Evolutionary conservation across 2,888 invertebrate species (phyloP).

Genomic region (Campoletis raptor): DNA sequence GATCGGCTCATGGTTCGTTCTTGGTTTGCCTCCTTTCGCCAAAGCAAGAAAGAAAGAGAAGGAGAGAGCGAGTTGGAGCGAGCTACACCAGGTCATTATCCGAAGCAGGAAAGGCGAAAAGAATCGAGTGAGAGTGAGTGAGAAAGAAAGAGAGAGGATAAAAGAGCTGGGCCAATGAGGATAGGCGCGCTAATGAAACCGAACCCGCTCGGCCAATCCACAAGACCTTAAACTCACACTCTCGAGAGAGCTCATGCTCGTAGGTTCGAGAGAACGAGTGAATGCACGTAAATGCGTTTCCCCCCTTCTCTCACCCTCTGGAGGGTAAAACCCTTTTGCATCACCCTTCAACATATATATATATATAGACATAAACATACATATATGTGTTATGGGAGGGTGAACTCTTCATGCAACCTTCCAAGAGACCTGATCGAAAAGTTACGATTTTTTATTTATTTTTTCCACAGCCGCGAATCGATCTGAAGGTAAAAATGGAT

Average conservation of each 20-base stretch:
- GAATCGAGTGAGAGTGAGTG: conserved; percentile 65
- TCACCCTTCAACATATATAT: conserved; percentile 39
- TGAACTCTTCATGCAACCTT: conserved; percentile 18
- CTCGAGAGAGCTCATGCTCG: conserved; percentile 20
- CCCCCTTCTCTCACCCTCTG: conserved; percentile 24
- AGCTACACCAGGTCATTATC: conserved; percentile 78
- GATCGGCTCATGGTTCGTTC: conserved; percentile 78
- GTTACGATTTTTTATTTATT: conserved; percentile 6
- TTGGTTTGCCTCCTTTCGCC: conserved; percentile 42
- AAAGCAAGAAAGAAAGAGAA: conserved; percentile 65
- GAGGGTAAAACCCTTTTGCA: conserved; percentile 58
- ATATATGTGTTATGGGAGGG: background rate
- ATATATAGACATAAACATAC: background rate
- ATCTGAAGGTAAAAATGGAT: background rate
- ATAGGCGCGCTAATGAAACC: conserved; percentile 81
- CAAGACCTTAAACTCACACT: conserved; percentile 51
- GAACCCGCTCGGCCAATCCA: conserved; percentile 80
- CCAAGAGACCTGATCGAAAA: conserved; percentile 18
- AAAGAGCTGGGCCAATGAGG: conserved; percentile 77
- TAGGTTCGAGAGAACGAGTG: conserved; percentile 19
- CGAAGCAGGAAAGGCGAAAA: conserved; percentile 78
- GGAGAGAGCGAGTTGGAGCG: conserved; percentile 64
- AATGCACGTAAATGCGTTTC: conserved; percentile 40
- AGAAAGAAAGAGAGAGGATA: conserved; percentile 42
- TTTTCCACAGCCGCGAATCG: background rate